A percentile compares a stretch with the other conserved stretches of the same genome.
phyloP scores from a whole-genome alignment of 1,140 invertebrate species.

The Drosophila mauritiana region DNA sequence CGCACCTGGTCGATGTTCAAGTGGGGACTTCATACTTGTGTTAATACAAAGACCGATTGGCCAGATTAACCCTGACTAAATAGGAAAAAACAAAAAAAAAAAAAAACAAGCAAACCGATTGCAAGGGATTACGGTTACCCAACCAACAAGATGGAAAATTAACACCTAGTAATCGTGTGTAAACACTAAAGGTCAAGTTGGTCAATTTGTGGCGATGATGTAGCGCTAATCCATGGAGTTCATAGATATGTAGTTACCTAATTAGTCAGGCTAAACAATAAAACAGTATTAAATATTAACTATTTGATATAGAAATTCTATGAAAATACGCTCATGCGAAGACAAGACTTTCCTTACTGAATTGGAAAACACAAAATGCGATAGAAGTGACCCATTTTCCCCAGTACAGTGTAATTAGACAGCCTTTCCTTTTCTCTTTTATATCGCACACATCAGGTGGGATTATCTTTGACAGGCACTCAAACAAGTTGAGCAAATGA shows the following conservation, averaged over 20 bases:
- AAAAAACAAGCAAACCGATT: not conserved
- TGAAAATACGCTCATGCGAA: not conserved
- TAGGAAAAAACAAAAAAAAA: not conserved
- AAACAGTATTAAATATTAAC: not conserved
- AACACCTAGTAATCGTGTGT: not conserved
- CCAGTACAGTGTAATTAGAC: not conserved
- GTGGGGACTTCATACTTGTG: conserved; percentile 42
- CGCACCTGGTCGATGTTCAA: conserved; percentile 48
- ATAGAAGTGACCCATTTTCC: not conserved
- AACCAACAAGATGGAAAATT: not conserved
- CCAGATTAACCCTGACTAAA: conserved; percentile 17
- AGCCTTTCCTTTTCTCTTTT: not conserved
- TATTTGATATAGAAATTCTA: not conserved
- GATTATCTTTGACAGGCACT: conserved; percentile 20
- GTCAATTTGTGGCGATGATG: not conserved
- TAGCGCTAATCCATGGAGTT: not conserved
- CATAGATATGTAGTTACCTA: not conserved
- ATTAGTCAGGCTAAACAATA: too few relatives aligned
- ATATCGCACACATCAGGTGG: not conserved
- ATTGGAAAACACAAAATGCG: too few relatives aligned
- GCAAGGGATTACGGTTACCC: conserved; percentile 3
- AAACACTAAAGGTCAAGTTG: not conserved
- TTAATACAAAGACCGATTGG: conserved; percentile 30
- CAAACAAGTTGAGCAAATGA: not conserved
- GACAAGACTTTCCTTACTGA: too few relatives aligned